phyloP scores from a whole-genome alignment of 37 sponge, comb jelly and placozoan species.

The Haliclona indistincta region DNA sequence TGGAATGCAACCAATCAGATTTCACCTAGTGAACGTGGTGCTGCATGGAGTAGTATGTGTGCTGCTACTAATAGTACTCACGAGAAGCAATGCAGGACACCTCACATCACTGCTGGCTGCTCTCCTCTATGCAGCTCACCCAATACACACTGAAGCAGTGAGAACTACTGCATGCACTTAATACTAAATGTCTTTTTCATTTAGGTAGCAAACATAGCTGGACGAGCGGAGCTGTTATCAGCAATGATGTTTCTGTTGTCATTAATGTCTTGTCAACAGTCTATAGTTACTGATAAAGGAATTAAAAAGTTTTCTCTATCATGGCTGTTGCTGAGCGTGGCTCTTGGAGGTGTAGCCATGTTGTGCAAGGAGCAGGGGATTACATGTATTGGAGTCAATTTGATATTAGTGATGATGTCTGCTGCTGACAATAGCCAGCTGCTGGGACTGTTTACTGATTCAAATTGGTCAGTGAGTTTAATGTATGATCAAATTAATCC shows the following conservation, averaged over 20 bases:
- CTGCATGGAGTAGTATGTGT: constrained; percentile 60
- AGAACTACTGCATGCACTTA: constrained; percentile 22
- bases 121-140: constrained; percentile 82
- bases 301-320: neutral
- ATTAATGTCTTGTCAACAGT: constrained; percentile 53
- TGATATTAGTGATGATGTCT: too few relatives aligned
- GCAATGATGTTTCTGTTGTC: constrained; percentile 79
- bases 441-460: too few relatives aligned
- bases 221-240: constrained; percentile 80
- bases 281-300: neutral
- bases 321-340: constrained; percentile 9
- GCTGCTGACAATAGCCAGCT: too few relatives aligned
- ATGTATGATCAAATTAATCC: too few relatives aligned
- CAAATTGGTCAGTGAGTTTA: too few relatives aligned
- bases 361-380: constrained; percentile 83
- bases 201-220: constrained; percentile 84
- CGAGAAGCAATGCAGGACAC: neutral
- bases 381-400: constrained; percentile 59
- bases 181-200: neutral
- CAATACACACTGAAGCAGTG: constrained; percentile 97
- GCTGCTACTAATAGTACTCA: constrained; percentile 40
- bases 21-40: constrained; percentile 73
- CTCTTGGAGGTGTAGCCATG: constrained; percentile 31
- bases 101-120: constrained; percentile 23
- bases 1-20: constrained; percentile 69